phyloP scores from a whole-genome alignment of 2,797 vertebrate genomes.

The Macropus fuliginosus region DNA sequence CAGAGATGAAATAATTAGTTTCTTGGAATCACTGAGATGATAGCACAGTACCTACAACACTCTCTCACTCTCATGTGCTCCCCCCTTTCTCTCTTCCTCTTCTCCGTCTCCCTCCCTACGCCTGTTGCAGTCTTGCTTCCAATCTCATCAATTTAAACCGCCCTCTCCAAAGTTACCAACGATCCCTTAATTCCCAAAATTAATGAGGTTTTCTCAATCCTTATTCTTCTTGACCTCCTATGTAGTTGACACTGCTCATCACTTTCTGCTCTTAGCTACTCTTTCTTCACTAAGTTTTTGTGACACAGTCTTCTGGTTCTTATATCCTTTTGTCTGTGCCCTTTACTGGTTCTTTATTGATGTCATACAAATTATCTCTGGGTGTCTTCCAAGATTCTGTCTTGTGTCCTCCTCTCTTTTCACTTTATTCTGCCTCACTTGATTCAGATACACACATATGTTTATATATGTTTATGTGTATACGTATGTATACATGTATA shows the following conservation, averaged over 20 bases:
- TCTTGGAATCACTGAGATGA: slow-evolving; percentile 26
- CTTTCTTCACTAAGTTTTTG: background rate
- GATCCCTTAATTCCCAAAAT: background rate
- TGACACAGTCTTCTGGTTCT: too few species aligned
- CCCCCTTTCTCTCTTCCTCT: background rate
- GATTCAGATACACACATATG: too few species aligned
- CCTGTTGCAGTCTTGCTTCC: background rate
- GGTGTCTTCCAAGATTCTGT: too few species aligned
- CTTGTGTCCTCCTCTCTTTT: too few species aligned
- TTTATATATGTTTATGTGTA: too few species aligned
- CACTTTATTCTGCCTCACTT: too few species aligned
- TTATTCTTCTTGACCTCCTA: background rate
- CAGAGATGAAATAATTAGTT: background rate
- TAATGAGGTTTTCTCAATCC: background rate
- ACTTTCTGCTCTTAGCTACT: background rate
- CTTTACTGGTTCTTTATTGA: too few species aligned
- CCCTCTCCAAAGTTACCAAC: background rate
- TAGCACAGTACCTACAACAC: background rate
- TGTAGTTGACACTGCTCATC: background rate
- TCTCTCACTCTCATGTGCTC: background rate
- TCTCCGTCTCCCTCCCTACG: too few species aligned
- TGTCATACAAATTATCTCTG: too few species aligned
- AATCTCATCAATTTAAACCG: background rate
- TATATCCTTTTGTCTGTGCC: too few species aligned
- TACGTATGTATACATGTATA: too few species aligned